Base-by-base conservation (phyloP, 1,140 invertebrate species). In the Maniola jurtina region DNA sequence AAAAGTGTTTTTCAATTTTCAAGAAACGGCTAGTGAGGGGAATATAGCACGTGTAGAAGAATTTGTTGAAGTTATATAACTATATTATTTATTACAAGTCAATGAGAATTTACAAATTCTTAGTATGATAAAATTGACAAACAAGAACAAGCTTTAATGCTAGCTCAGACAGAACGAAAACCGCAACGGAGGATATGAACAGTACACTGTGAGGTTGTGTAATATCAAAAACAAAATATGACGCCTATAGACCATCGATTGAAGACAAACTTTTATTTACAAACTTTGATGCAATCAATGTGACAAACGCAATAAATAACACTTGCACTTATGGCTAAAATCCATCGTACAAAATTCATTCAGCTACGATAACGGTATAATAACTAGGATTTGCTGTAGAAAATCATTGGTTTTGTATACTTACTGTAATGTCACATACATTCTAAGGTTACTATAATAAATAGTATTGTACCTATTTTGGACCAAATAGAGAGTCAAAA, bases 1-100 rank as follows among this genome's bases (percentile, higher is more conserved):
- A 57, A 81, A 78, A 58, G 71, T 82, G 56, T 87, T 86, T 77
- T 66, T 60, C 56, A 15, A 57, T 25, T 60, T 52, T 6, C 52
- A 62, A 45, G 62, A 65, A 15, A 34, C 15, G 14, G 25, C 62
- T 9, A 54, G 47, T 36, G 54, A 40, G 56, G 64, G 73, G 11
- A 75, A 70, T 38, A 66, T 85, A 55, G 76, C 65, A 57, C 71
- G 88, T 5, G 81, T 86, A 36, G 83, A 90, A 77, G 88, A 89
- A 65, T 71, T 90, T 42, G 83, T 90, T 50, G 85, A 88, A 80
- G 79, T 88, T 52, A 72, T 90, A 75, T 90, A 83, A 79, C 70
- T 63, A 64, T 54, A 61, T 67, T n/a, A 45, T 64, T 59, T 59
- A 71, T 65, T 64, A 68, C 45, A 71, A 71, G 56, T 52, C 57